Percentiles rank a stretch among this genome's conserved stretches.
Conservation (phyloP, 2,113 vertebrate species). For the Cinclus cinclus region DNA sequence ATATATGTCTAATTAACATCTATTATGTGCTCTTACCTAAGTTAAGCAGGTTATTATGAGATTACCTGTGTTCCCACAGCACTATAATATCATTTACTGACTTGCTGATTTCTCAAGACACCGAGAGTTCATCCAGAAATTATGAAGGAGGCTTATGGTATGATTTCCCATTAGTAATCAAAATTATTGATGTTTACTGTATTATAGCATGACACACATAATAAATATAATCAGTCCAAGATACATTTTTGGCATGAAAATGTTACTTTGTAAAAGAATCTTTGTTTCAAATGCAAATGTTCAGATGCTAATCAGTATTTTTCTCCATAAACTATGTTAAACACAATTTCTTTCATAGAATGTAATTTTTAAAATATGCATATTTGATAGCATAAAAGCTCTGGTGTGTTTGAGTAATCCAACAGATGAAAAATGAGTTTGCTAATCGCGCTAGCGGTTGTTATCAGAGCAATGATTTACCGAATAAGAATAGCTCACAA, state of each 20-base stretch:
- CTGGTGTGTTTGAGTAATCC: background rate
- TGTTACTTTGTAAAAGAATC: background rate
- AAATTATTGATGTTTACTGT: conserved; percentile 30
- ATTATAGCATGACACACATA: background rate
- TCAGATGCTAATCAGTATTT: background rate
- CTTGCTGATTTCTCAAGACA: conserved; percentile 4
- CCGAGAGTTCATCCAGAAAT: background rate
- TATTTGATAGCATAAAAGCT: background rate
- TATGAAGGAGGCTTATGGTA: background rate
- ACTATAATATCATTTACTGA: background rate
- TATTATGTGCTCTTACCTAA: background rate
- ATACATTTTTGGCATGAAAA: background rate
- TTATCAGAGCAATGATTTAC: background rate
- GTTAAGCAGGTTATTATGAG: conserved; percentile 30
- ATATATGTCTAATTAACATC: background rate
- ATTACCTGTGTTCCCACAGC: conserved; percentile 9
- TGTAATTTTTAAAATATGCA: background rate
- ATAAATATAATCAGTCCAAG: background rate
- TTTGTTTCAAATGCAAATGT: background rate
- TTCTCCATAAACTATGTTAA: background rate
- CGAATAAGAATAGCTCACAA: background rate
- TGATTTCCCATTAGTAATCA: conserved; percentile 21
- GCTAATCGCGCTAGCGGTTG: background rate
- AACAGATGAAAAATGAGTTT: background rate
- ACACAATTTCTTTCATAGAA: background rate